Conservation (phyloP, 2,797 vertebrate species). For the Notolabrus celidotus region DNA sequence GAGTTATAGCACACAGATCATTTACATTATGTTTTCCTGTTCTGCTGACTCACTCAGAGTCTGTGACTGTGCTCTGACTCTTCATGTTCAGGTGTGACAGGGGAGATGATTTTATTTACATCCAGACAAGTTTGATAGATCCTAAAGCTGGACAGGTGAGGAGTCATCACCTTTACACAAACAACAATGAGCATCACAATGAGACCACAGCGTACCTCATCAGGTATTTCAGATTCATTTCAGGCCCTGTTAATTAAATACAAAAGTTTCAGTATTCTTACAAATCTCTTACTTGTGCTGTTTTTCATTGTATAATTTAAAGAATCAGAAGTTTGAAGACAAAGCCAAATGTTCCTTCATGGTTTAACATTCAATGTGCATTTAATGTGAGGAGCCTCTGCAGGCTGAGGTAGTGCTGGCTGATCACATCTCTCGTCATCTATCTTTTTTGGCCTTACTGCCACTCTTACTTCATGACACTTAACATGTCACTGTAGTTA, state of each 20-base stretch:
- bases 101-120: not conserved
- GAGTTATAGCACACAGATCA: conserved; percentile 60
- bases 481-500: conserved; percentile 40
- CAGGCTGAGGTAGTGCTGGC: conserved; percentile 7
- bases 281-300: not conserved
- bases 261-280: not conserved
- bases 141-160: not conserved
- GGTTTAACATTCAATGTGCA: not conserved
- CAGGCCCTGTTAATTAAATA: not conserved
- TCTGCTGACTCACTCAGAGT: conserved; percentile 7
- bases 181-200: no score
- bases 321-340: not conserved
- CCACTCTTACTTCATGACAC: conserved; percentile 26
- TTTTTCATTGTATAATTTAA: not conserved
- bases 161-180: not conserved
- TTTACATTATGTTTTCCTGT: conserved; percentile 41
- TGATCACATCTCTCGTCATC: conserved; percentile 30
- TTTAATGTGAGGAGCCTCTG: not conserved
- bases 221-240: not conserved
- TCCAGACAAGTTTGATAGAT: not conserved
- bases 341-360: no score
- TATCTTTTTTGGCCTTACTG: conserved; percentile 33
- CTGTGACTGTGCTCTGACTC: not conserved
- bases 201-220: not conserved
- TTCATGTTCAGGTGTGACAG: conserved; percentile 4